These are phyloP conservation scores for Cebidichthys violaceus DNA, from an alignment of 2,113 vertebrate genomes.

Conservation along the genomic window DNA sequence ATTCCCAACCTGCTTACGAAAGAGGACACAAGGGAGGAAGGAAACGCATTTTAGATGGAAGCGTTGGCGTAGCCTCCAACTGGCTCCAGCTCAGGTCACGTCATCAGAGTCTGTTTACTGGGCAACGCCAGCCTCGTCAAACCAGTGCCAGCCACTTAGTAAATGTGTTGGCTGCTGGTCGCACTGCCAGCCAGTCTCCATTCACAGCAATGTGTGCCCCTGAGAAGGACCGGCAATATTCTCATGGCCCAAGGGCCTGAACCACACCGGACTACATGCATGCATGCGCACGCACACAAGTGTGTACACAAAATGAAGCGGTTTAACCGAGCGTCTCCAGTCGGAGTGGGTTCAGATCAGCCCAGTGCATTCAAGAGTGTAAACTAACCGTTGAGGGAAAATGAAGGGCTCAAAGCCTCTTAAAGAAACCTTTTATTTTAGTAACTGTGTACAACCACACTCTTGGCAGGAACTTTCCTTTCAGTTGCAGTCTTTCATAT, in stretches of 20 bases:
- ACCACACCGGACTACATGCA: conserved; percentile 25
- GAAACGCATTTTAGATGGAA: conserved; percentile 45
- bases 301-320: conserved; percentile 62
- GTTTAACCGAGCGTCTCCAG: conserved; percentile 59
- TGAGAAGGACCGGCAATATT: conserved; percentile 74
- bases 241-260: conserved; percentile 65
- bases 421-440: conserved; percentile 59
- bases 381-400: conserved; percentile 70
- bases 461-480: conserved; percentile 42
- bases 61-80: conserved; percentile 52
- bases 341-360: conserved; percentile 72
- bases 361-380: conserved; percentile 69
- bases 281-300: conserved; percentile 15
- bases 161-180: conserved; percentile 75
- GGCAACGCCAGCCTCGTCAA: conserved; percentile 67
- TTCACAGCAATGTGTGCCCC: conserved; percentile 78
- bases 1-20: conserved; percentile 30
- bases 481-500: conserved; percentile 46
- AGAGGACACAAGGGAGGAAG: conserved; percentile 28
- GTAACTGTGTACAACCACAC: conserved; percentile 60
- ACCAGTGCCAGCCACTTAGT: conserved; percentile 78
- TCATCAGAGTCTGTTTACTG: conserved; percentile 78
- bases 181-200: conserved; percentile 70
- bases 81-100: conserved; percentile 70
- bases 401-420: conserved; percentile 68